Percentiles rank a stretch among this genome's conserved stretches.
phyloP scores from a whole-genome alignment of 2,113 vertebrate species.

The Sprattus sprattus region DNA sequence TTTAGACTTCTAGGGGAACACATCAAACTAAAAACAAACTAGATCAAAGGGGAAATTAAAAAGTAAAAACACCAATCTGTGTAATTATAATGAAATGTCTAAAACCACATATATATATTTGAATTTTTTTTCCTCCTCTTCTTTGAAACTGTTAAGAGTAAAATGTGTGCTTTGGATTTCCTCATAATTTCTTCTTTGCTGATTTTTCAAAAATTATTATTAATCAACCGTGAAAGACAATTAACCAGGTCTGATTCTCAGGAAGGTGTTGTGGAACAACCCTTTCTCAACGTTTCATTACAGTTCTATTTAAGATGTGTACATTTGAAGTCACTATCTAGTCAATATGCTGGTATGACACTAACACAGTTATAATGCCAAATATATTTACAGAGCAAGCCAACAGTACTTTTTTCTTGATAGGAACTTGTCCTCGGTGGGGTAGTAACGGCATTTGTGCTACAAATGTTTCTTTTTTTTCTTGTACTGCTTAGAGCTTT shows the following conservation, averaged over 20 bases:
- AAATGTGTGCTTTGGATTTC: constrained; percentile 80
- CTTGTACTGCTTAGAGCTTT: constrained; percentile 43
- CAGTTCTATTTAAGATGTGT: constrained; percentile 70
- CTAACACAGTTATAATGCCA: constrained; percentile 72
- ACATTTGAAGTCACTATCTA: constrained; percentile 63
- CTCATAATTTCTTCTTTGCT: constrained; percentile 52
- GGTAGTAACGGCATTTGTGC: constrained; percentile 66
- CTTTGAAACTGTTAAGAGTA: constrained; percentile 63
- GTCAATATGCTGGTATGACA: constrained; percentile 73
- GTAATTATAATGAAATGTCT: constrained; percentile 71
- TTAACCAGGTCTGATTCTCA: constrained; percentile 23
- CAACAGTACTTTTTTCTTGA: constrained; percentile 57
- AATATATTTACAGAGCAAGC: constrained; percentile 69
- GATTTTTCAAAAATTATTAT: constrained; percentile 50
- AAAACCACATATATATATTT: constrained; percentile 56
- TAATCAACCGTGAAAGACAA: constrained; percentile 7
- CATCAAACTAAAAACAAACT: constrained; percentile 30
- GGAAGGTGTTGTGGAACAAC: constrained; percentile 58
- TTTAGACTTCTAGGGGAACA: constrained; percentile 34
- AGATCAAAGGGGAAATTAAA: constrained; percentile 26
- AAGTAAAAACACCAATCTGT: constrained; percentile 34
- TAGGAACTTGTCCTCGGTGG: constrained; percentile 55
- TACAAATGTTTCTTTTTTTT: constrained; percentile 43
- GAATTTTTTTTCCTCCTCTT: constrained; percentile 39
- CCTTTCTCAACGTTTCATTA: constrained; percentile 30